Evolutionary conservation across 2,113 vertebrate species (phyloP).

Genomic region (Sminthopsis crassicaudata): DNA sequence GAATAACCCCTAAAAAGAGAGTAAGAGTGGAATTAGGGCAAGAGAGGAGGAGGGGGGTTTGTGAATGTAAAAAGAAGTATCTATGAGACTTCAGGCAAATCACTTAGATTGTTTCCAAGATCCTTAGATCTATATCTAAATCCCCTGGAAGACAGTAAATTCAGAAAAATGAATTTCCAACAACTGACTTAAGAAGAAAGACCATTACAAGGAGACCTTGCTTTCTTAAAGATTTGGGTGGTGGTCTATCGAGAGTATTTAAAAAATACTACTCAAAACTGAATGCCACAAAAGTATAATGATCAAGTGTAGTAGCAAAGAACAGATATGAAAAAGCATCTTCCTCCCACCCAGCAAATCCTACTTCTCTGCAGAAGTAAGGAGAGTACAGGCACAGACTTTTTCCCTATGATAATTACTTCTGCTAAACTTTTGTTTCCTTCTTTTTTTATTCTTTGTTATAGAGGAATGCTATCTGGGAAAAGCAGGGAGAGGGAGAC

Average conservation of each 20-base stretch:
- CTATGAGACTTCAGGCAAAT: constrained; percentile 32
- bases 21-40: too few species aligned
- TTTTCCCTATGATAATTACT: background rate
- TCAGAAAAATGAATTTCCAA: background rate
- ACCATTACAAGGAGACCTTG: background rate
- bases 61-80: constrained; percentile 16
- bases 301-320: background rate
- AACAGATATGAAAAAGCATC: background rate
- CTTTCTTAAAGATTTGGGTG: background rate
- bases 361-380: background rate
- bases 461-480: background rate
- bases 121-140: background rate
- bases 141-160: background rate
- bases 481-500: background rate
- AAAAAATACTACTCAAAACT: background rate
- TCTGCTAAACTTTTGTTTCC: background rate
- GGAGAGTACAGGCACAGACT: background rate
- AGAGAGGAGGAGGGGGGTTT: background rate
- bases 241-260: background rate
- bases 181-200: background rate
- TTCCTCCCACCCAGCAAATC: background rate
- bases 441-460: background rate
- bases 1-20: background rate
- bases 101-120: background rate
- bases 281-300: background rate